phyloP scores from a whole-genome alignment of 2,113 vertebrate genomes.

The Psophia crepitans region DNA sequence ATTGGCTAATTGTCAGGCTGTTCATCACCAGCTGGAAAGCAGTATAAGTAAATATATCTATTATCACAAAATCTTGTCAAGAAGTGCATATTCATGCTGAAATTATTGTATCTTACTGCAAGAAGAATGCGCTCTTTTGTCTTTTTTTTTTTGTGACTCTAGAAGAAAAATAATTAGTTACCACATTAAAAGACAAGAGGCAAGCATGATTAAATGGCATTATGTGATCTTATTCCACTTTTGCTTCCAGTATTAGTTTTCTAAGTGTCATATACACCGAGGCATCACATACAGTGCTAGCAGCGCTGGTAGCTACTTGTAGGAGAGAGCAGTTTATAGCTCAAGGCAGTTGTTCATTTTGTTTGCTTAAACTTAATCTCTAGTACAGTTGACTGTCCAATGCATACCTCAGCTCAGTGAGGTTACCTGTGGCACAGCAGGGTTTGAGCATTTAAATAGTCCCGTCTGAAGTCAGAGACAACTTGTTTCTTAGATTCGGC shows the following conservation, averaged over 20 bases:
- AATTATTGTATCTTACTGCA: not conserved
- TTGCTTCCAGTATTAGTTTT: not conserved
- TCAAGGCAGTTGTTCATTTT: not conserved
- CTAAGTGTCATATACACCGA: not conserved
- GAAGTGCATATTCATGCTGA: not conserved
- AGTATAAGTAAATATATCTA: not conserved
- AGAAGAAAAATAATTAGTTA: not conserved
- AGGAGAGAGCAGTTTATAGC: not conserved
- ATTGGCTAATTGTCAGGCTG: not conserved
- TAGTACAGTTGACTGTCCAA: not conserved
- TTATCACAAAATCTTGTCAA: not conserved
- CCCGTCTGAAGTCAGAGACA: not conserved
- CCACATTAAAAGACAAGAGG: not conserved
- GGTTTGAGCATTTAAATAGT: not conserved
- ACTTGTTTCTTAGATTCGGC: not conserved
- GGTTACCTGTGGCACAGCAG: not conserved
- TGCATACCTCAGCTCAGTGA: not conserved
- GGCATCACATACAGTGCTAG: rapidly evolving
- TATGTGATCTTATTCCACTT: not conserved
- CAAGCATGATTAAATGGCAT: not conserved
- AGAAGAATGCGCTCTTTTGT: not conserved
- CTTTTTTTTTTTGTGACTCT: not conserved
- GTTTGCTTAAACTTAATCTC: not conserved
- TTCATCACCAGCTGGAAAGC: not conserved
- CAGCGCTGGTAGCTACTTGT: not conserved